Base-by-base conservation (phyloP, 1,140 invertebrate genomes). In the Lerema accius region DNA sequence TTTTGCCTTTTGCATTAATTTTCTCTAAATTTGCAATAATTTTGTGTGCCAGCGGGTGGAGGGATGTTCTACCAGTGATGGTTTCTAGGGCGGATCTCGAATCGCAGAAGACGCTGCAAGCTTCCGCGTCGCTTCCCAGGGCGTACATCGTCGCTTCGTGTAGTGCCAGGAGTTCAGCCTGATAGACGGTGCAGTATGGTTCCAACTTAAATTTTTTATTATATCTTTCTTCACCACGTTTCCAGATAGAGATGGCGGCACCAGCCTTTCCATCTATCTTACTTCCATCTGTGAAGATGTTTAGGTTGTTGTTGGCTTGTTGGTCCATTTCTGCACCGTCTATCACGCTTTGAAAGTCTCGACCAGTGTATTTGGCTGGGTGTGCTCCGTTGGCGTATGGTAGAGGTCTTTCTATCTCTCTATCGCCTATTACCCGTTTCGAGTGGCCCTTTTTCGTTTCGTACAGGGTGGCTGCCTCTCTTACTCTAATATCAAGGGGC, bases 131-230 rank as follows among this genome's bases (percentile, higher is more conserved):
- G 1, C 17, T 9, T 16, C 32, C 37, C 0, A 61, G 5, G 3
- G 58, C 35, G 3, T 23, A n/a, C n/a, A 13, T 14, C 0, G 62
- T 49, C 0, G 65, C 70, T 48, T 40, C 26, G 0, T 16, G 9
- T 26, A 71, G 16, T 14, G 65, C 69, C 7, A 65, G 9, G 1
- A 75, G 39, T 42, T 76, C 73, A 1, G 73, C 69, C 43, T 76
- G 73, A 53, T 62, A 72, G 15, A 72, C 73, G 0, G 73, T 63
- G 60, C 73, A 75, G 46, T 42, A 64, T 1, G 51, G 5, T n/a
- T 40, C 14, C 37, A 72, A 35, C 3, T 37, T 58, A 1, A 70
- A 11, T 15, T 68, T 72, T 2, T 3, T 1, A 50, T 11, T 17
- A 17, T 39, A 55, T 4, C 11, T 66, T 35, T 76, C 69, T 7